These are phyloP conservation scores for Acanthosepion esculentum DNA, from an alignment of 2,888 invertebrate genomes.

Conservation along the genomic window DNA sequence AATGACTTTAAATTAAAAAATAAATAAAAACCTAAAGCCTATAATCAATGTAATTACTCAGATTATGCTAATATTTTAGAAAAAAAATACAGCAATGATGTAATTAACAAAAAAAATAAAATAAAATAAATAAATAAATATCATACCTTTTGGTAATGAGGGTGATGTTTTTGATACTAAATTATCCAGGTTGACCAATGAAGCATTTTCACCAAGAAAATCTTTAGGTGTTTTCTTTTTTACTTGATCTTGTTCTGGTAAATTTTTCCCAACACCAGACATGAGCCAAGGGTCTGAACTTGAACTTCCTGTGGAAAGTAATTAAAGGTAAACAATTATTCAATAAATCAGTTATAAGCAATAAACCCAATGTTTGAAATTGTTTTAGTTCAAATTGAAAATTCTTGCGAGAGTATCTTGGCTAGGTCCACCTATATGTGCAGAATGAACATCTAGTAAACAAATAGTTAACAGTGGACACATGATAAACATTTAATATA, in stretches of 20 bases:
- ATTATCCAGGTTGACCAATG: constrained; percentile 97
- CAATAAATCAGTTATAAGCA: background rate
- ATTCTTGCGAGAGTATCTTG: background rate
- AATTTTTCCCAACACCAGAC: constrained; percentile 57
- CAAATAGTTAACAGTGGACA: background rate
- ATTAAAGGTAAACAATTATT: background rate
- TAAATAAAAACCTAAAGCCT: too few species aligned
- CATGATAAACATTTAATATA: background rate
- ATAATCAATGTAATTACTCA: background rate
- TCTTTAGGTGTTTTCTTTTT: constrained; percentile 89
- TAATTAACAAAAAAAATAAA: too few species aligned
- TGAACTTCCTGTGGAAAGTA: constrained; percentile 24
- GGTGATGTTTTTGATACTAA: constrained; percentile 79
- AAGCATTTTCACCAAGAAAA: constrained; percentile 97
- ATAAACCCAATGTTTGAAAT: background rate
- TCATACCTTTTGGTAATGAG: constrained; percentile 58
- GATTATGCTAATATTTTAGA: background rate
- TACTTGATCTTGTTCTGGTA: constrained; percentile 52
- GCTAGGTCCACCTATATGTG: constrained; percentile 15
- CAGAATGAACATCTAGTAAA: background rate
- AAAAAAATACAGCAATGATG: background rate
- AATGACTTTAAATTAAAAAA: too few species aligned
- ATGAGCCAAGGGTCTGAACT: constrained; percentile 64
- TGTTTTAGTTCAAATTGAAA: background rate
- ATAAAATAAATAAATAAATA: too few species aligned